Evolutionary conservation across 2,888 invertebrate genomes (phyloP).

Genomic region (Lamproptera curius): DNA sequence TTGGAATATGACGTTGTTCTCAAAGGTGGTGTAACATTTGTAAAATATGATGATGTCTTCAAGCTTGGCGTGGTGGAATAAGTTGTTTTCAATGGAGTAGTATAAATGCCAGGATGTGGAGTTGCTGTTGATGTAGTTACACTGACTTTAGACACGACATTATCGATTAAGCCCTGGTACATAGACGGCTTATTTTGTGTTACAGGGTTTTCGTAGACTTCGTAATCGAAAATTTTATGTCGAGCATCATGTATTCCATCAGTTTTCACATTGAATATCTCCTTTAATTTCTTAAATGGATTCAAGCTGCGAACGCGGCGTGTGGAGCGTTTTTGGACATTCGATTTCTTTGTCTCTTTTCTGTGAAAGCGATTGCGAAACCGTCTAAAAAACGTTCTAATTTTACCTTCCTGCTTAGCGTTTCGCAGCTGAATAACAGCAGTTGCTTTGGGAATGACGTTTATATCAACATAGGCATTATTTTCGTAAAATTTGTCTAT

Average conservation of each 20-base stretch:
- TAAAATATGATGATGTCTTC: no score
- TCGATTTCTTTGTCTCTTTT: conserved; percentile 25
- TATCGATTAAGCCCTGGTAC: background rate
- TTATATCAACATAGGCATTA: conserved; percentile 16
- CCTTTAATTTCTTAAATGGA: conserved; percentile 42
- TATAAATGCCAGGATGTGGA: no score
- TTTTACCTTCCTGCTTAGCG: conserved; percentile 27
- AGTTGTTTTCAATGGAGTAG: no score
- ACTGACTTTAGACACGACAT: conserved; percentile 14
- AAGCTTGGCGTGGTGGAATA: no score
- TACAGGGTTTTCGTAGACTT: conserved; percentile 28
- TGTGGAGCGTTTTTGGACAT: conserved; percentile 25
- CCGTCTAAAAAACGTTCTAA: conserved; percentile 36
- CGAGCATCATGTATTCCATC: conserved; percentile 20
- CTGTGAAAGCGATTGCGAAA: conserved; percentile 32
- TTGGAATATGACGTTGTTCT: no score
- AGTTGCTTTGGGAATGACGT: conserved; percentile 10
- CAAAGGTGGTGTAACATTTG: no score
- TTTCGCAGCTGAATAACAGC: conserved; percentile 21
- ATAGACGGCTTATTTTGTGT: conserved; percentile 28
- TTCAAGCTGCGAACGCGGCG: conserved; percentile 36
- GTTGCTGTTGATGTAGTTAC: no score
- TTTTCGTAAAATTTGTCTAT: conserved; percentile 10
- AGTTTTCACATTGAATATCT: conserved; percentile 34
- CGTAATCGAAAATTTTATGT: conserved; percentile 34